Evolutionary conservation across 2,113 vertebrate genomes (phyloP).

Genomic region (Pedetes capensis): DNA sequence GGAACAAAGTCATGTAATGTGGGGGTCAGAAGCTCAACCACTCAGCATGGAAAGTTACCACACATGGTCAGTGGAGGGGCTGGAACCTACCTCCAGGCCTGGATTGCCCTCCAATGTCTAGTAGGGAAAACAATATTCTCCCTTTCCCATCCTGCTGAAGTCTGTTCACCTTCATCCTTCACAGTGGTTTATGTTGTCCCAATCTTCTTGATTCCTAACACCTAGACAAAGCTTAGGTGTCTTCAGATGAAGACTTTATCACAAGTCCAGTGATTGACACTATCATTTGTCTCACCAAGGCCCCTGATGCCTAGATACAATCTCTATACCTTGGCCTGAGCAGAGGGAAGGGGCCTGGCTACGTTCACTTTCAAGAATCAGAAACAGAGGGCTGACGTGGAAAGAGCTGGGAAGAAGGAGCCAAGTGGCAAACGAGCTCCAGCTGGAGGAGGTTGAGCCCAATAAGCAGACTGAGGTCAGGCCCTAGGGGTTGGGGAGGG

Average conservation of each 20-base stretch:
- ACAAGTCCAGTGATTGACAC: neutral
- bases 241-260: neutral
- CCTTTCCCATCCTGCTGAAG: neutral
- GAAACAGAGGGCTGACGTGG: slow-evolving; percentile 48
- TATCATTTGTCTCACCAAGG: neutral
- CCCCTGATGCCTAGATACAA: neutral
- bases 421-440: slow-evolving; percentile 63
- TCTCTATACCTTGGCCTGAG: neutral
- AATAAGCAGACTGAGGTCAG: slow-evolving; percentile 53
- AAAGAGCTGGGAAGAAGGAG: slow-evolving; percentile 57
- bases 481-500: neutral
- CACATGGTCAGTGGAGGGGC: neutral
- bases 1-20: neutral
- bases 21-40: neutral
- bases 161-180: neutral
- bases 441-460: slow-evolving; percentile 59
- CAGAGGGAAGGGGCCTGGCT: neutral
- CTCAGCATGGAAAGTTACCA: neutral
- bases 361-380: neutral
- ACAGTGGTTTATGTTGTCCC: neutral
- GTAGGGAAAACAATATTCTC: neutral
- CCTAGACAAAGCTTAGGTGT: neutral
- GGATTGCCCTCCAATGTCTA: neutral
- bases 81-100: neutral
- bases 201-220: neutral